phyloP scores from a whole-genome alignment of 1,140 invertebrate genomes.

The Aricia agestis region DNA sequence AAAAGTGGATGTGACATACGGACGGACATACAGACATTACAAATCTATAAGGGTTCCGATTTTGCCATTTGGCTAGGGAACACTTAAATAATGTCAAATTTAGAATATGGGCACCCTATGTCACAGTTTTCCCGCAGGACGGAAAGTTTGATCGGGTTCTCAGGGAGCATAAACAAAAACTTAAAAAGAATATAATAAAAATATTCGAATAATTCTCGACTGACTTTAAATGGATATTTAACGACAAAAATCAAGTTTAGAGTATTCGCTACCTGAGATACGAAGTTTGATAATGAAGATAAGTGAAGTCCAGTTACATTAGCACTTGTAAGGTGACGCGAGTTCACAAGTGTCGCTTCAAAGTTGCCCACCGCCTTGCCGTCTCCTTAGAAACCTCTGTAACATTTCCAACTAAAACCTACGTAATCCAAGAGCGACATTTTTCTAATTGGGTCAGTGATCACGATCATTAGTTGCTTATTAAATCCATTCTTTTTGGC shows the following conservation, averaged over 20 bases:
- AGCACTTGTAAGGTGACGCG: slow-evolving; percentile 30
- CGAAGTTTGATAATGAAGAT: slow-evolving; percentile 27
- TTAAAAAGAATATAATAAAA: too few relatives aligned
- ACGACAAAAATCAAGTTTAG: neutral
- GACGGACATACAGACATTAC: too few relatives aligned
- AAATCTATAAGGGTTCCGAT: too few relatives aligned
- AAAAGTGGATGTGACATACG: too few relatives aligned
- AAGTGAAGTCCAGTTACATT: slow-evolving; percentile 38
- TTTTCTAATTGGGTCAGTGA: neutral
- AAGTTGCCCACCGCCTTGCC: slow-evolving; percentile 24
- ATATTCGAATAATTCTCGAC: too few relatives aligned
- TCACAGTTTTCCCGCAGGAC: neutral
- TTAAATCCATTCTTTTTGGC: neutral
- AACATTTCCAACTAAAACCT: slow-evolving; percentile 10
- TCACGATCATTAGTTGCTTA: neutral
- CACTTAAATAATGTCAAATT: too few relatives aligned
- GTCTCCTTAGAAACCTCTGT: slow-evolving; percentile 22
- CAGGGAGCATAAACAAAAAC: neutral
- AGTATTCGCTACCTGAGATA: slow-evolving; percentile 9
- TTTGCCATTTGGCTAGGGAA: too few relatives aligned
- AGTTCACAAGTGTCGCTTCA: slow-evolving; percentile 33
- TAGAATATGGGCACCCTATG: too few relatives aligned
- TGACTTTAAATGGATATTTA: neutral
- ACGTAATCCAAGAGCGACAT: neutral
- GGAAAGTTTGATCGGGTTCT: neutral